Evolutionary conservation across 2,888 invertebrate species (phyloP), one percentile per base, ranked within the genome.

Genomic region (Pyrochroa serraticornis): DNA sequence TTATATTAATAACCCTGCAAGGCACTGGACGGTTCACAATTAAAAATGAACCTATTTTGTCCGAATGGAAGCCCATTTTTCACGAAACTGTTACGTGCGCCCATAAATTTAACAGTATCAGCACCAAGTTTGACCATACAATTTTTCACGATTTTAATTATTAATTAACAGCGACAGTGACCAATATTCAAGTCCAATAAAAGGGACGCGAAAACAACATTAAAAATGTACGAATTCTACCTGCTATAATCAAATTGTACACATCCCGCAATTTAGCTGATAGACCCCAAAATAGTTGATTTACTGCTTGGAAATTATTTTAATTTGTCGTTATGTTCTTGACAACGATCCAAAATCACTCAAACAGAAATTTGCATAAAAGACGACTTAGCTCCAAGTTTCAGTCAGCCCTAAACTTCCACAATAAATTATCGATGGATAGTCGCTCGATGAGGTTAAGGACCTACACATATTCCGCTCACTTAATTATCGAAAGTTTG

Each of bases 391-490:
- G 37, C 36, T 51, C 32, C 9, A 43, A 62, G 58, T 62, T 58
- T 43, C 35, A 48, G 32, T 38, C 45, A 63, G 57, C 51, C 58
- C 61, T 49, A 62, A 72, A 72, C 67, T 72, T 71, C 65, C 52
- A 59, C 69, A 65, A 72, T 71, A 68, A 70, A 69, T 71, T 72
- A 71, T 71, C 69, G 62, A 67, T 22, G 22, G 22, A 22, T 71
- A 71, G 64, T 68, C 66, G 68, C 67, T 71, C 68, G 59, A 63
- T 59, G 68, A 69, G 63, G 62, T 67, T 68, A 63, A 62, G 64
- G 63, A 63, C 47, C 34, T 13, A 10, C 54, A 47, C 42, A 34
- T 42, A 47, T 54, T 39, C 12, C 33, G 7, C 33, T 43, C 33
- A 54, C 42, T 54, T 39, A 46, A 53, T 53, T 22, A 22, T 22